phyloP scores from a whole-genome alignment of 1,140 invertebrate genomes.

The Rhopalosiphum padi region DNA sequence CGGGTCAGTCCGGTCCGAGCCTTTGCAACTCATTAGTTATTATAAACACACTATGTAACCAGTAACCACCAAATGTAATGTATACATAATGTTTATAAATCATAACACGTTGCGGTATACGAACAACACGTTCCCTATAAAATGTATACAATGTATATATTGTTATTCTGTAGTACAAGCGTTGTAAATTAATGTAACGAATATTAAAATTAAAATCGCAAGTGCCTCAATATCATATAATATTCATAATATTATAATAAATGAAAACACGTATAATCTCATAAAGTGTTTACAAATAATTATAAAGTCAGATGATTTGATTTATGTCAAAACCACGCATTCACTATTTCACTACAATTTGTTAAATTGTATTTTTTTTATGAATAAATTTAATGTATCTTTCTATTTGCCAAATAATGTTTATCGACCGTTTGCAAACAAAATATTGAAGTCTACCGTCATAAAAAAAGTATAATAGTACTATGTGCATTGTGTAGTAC shows the following conservation, averaged over 20 bases:
- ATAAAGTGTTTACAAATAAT: too few species aligned
- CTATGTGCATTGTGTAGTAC: not conserved
- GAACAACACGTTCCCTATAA: conserved; percentile 3
- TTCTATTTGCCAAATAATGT: not conserved
- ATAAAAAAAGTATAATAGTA: not conserved
- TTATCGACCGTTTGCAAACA: not conserved
- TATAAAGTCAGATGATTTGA: not conserved
- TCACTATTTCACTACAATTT: not conserved
- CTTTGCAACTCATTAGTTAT: conserved; percentile 11
- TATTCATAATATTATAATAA: not conserved
- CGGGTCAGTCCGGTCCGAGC: not conserved
- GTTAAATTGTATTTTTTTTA: not conserved
- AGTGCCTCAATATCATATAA: not conserved
- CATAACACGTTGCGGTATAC: conserved; percentile 8
- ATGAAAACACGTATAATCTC: not conserved
- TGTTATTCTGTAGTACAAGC: not conserved
- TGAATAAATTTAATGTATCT: not conserved
- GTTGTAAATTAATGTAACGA: not conserved
- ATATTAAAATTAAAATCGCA: not conserved
- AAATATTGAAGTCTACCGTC: not conserved
- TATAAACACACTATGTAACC: conserved; percentile 7
- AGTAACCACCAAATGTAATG: not conserved
- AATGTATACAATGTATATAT: not conserved
- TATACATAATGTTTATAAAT: conserved; percentile 11
- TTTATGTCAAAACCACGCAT: not conserved